These are phyloP conservation scores for Drosophila saltans DNA, from an alignment of 1,140 invertebrate genomes.

Conservation along the genomic window DNA sequence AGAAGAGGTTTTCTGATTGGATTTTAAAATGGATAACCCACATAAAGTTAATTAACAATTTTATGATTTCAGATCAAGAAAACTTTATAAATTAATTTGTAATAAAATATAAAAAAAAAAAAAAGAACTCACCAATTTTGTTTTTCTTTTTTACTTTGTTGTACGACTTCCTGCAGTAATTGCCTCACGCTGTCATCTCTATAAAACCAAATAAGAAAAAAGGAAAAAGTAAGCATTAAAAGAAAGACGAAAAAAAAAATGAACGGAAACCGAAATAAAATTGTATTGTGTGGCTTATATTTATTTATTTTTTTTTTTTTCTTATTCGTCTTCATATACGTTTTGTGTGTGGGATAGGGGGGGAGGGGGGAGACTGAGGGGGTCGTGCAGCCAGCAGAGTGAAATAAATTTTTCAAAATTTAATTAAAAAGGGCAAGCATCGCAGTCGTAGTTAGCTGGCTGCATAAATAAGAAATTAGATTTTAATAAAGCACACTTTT, in stretches of 20 bases:
- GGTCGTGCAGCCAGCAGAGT: neutral
- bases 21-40: no score
- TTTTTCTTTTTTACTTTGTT: neutral
- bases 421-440: constrained; percentile 57
- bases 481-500: constrained; percentile 75
- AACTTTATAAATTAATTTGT: neutral
- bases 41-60: no score
- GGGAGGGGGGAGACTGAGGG: neutral
- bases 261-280: constrained; percentile 27
- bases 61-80: neutral
- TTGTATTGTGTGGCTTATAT: constrained; percentile 18
- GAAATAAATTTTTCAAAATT: constrained; percentile 72
- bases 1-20: no score
- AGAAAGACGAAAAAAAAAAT: constrained; percentile 30
- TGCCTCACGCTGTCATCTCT: constrained; percentile 11
- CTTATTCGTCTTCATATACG: constrained; percentile 14
- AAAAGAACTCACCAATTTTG: constrained; percentile 2
- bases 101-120: neutral
- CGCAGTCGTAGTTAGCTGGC: constrained; percentile 34
- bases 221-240: constrained; percentile 5
- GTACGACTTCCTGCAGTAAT: constrained; percentile 7
- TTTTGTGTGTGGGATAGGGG: constrained; percentile 23
- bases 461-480: constrained; percentile 76
- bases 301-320: constrained; percentile 7
- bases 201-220: neutral